These are phyloP conservation scores for Dasyornis broadbenti DNA, from an alignment of 2,113 vertebrate species.

Conservation along the genomic window DNA sequence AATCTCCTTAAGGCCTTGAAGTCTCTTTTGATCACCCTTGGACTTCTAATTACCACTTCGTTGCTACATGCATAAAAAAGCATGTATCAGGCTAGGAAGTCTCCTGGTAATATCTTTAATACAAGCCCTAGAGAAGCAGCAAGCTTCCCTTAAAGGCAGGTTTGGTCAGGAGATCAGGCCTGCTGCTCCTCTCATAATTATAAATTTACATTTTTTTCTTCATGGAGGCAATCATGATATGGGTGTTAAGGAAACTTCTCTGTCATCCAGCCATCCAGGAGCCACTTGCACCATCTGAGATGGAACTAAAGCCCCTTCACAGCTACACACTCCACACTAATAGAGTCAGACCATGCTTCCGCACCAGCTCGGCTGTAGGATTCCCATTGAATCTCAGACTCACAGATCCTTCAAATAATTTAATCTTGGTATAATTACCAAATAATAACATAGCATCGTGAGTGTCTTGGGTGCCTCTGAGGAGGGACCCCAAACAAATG, in stretches of 20 bases:
- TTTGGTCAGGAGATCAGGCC: background rate
- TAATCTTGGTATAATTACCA: background rate
- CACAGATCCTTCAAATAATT: background rate
- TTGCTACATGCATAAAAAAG: background rate
- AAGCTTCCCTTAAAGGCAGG: background rate
- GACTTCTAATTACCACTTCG: background rate
- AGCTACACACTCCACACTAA: background rate
- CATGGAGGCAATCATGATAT: background rate
- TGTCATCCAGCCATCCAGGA: background rate
- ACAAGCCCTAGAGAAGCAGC: background rate
- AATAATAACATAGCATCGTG: background rate
- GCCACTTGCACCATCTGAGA: background rate
- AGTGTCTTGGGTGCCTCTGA: fast-evolving
- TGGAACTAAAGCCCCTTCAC: background rate
- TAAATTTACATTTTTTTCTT: background rate
- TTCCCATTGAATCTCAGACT: background rate
- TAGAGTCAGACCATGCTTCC: background rate
- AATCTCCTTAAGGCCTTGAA: background rate
- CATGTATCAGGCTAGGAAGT: background rate
- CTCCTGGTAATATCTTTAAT: background rate
- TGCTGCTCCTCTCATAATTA: background rate
- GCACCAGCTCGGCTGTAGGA: background rate
- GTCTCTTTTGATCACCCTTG: background rate
- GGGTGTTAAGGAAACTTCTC: background rate
- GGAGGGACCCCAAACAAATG: background rate